Percentiles rank a stretch among this genome's conserved stretches.
phyloP scores from a whole-genome alignment of 2,888 invertebrate genomes.

The Hirtodrosophila confusa region DNA sequence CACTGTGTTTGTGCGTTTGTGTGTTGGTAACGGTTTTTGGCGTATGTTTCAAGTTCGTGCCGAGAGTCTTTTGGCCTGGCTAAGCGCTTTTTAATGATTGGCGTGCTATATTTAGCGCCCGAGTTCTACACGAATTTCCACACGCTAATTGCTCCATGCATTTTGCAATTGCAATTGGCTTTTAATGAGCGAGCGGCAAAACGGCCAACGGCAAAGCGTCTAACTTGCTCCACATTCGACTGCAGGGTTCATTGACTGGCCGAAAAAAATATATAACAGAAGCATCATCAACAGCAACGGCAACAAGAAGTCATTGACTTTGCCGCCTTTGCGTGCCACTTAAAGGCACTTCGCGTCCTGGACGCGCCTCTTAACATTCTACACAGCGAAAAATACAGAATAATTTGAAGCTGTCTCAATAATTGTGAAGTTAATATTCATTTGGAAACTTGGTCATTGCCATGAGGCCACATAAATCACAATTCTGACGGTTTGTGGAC shows the following conservation, averaged over 20 bases:
- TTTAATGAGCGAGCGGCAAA: slow-evolving; percentile 45
- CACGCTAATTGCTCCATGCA: slow-evolving; percentile 65
- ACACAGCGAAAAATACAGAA: neutral
- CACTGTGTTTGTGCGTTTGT: slow-evolving; percentile 9
- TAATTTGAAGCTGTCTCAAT: no score
- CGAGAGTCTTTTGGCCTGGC: slow-evolving; percentile 36
- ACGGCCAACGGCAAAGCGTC: slow-evolving; percentile 8
- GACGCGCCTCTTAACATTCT: neutral
- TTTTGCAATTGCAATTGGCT: slow-evolving; percentile 67
- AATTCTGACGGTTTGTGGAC: no score
- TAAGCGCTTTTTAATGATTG: slow-evolving; percentile 76
- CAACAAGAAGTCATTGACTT: slow-evolving; percentile 56
- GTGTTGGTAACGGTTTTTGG: slow-evolving; percentile 61
- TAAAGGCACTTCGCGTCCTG: slow-evolving; percentile 7
- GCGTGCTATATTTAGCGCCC: slow-evolving; percentile 73
- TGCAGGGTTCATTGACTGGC: slow-evolving; percentile 63
- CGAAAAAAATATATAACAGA: slow-evolving; percentile 21
- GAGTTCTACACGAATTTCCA: slow-evolving; percentile 57
- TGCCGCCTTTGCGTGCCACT: slow-evolving; percentile 18
- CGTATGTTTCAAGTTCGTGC: slow-evolving; percentile 61
- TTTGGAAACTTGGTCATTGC: no score
- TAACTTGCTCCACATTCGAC: slow-evolving; percentile 56
- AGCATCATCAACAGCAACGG: slow-evolving; percentile 4
- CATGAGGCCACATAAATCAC: no score
- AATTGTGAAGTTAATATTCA: no score